phyloP scores from a whole-genome alignment of 2,888 invertebrate genomes.

The Lochmaea crataegi region DNA sequence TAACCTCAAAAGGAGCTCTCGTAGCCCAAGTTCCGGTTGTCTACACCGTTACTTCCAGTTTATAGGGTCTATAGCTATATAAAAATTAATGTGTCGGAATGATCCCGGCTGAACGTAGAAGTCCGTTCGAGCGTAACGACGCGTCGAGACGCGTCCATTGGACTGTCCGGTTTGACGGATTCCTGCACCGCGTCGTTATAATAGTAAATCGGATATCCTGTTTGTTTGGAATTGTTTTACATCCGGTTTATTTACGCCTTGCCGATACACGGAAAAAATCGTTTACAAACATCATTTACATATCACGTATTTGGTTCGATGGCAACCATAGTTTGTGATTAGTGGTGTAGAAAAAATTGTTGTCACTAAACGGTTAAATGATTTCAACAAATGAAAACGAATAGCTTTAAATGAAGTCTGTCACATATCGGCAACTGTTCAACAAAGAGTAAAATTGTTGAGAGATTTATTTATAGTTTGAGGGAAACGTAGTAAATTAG shows the following conservation, averaged over 20 bases:
- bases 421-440: too few species aligned
- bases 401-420: too few species aligned
- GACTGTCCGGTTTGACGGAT: constrained; percentile 26
- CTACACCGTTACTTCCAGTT: constrained; percentile 10
- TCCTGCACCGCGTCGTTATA: constrained; percentile 26
- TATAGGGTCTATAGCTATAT: constrained; percentile 14
- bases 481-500: too few species aligned
- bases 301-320: not conserved
- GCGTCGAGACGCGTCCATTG: constrained; percentile 23
- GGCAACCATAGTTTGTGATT: too few species aligned
- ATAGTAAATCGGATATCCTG: constrained; percentile 32
- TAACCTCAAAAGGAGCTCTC: not conserved
- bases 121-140: constrained; percentile 19
- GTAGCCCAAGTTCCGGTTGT: not conserved
- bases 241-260: constrained; percentile 22
- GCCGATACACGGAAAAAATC: not conserved
- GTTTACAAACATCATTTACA: not conserved
- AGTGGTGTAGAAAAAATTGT: too few species aligned
- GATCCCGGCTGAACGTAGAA: constrained; percentile 17
- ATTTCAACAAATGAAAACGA: too few species aligned
- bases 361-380: too few species aligned
- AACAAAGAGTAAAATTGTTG: too few species aligned
- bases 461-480: too few species aligned
- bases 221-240: constrained; percentile 25
- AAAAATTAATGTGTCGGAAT: constrained; percentile 40